Evolutionary conservation across 2,113 vertebrate species (phyloP).

Genomic region (Piprites chloris): DNA sequence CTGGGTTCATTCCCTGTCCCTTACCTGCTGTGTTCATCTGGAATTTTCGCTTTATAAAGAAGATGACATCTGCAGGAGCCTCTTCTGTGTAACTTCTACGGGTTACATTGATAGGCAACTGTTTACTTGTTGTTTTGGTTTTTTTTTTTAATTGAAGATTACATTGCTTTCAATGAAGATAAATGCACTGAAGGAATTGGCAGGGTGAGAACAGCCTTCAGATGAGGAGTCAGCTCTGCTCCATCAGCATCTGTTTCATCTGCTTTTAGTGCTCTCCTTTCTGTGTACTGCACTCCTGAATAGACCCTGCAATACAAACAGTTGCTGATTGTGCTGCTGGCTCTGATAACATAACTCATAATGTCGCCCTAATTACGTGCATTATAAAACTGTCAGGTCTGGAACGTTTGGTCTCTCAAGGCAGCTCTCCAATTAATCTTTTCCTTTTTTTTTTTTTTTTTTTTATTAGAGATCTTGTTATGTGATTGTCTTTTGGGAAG

Average conservation of each 20-base stretch:
- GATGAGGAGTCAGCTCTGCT: not conserved
- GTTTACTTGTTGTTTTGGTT: not conserved
- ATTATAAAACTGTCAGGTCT: constrained; percentile 64
- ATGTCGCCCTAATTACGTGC: constrained; percentile 48
- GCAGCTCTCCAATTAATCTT: constrained; percentile 70
- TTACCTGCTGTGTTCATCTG: not conserved
- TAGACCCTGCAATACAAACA: not conserved
- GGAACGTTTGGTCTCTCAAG: constrained; percentile 54
- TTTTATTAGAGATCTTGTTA: constrained; percentile 57
- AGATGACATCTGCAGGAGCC: not conserved
- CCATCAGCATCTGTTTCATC: constrained; percentile 5
- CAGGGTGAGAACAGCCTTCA: not conserved
- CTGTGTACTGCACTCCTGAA: not conserved
- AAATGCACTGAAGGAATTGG: not conserved
- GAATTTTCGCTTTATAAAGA: not conserved
- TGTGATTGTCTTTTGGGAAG: constrained; percentile 38
- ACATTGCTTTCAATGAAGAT: not conserved
- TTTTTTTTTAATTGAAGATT: not conserved
- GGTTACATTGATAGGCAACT: not conserved
- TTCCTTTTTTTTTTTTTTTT: too few relatives aligned
- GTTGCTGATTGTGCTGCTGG: constrained; percentile 36
- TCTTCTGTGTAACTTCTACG: not conserved
- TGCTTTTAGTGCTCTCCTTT: constrained; percentile 15
- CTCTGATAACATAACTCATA: constrained; percentile 37
- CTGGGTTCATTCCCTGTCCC: not conserved